phyloP scores from a whole-genome alignment of 2,113 vertebrate genomes.

The Triplophysa siluroides region DNA sequence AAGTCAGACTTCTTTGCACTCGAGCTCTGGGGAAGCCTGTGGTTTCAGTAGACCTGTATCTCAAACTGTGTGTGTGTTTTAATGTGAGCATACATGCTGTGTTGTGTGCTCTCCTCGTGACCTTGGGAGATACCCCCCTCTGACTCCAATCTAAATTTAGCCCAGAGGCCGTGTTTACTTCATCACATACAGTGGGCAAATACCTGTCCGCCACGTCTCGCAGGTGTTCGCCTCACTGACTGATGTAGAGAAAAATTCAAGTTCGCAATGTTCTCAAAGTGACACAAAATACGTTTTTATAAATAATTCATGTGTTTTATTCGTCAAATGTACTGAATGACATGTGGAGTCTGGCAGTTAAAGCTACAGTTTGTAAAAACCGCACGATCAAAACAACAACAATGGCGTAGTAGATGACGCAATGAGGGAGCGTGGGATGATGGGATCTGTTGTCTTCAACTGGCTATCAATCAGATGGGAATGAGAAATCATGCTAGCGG shows the following conservation, averaged over 20 bases:
- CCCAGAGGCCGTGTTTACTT: constrained; percentile 17
- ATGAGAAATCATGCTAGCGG: no score
- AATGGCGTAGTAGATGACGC: no score
- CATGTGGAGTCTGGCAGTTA: neutral
- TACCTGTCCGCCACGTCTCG: constrained; percentile 14
- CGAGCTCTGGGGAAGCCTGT: constrained; percentile 17
- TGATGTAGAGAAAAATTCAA: no score
- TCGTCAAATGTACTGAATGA: neutral
- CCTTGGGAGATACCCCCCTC: constrained; percentile 34
- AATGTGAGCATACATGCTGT: neutral
- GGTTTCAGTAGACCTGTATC: constrained; percentile 27
- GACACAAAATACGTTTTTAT: no score
- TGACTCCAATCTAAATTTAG: constrained; percentile 38
- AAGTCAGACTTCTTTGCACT: constrained; percentile 27
- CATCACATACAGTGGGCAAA: constrained; percentile 2
- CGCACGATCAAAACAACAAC: no score
- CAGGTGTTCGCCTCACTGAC: no score
- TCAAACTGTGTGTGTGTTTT: constrained; percentile 20
- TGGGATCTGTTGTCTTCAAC: no score
- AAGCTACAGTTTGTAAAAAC: no score
- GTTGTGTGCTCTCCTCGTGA: neutral
- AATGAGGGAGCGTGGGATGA: no score
- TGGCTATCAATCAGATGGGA: no score
- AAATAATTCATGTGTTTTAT: no score
- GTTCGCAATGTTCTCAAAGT: no score